Evolutionary conservation across 2,888 invertebrate genomes (phyloP), one percentile per base, ranked within the genome.

Genomic region (Yponomeuta plumbellus): DNA sequence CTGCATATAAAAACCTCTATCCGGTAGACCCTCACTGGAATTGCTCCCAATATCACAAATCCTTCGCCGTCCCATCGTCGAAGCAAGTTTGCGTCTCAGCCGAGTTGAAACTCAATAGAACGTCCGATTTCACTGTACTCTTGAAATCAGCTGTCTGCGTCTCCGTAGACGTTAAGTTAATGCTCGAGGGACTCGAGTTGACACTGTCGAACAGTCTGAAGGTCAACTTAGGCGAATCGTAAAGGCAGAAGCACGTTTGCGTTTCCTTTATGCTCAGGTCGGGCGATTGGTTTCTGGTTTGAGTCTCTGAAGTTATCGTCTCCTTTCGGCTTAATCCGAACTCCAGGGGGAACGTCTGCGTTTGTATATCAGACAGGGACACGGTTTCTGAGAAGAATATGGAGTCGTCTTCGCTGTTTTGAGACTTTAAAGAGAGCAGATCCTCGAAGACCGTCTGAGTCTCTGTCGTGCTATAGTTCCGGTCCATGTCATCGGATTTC

Each of bases 401-500:
- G 0, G 81, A 80, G 0, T 88, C 86, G 0, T 89, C 88, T 39
- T 87, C 88, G n/a, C 81, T 83, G 0, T 75, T 81, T 34, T 86
- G 85, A 0, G 87, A 85, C 72, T 84, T 88, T 0, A 88, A 62
- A 0, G 85, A 85, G 0, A 88, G 57, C 0, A 84, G 62, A 39
- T 89, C 86, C 71, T 88, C 89, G 11, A 85, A 87, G 0, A 81
- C 86, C 0, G 88, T 90, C 56, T 89, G 88, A 0, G 89, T 89
- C 1, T 88, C 66, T 11, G 65, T 66, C 13, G 67, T 66, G 21
- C 40, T 67, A 13, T 34, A 66, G 57, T 65, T 57, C 11, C 61
- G 66, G 11, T 66, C 86, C 34, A 85, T 88, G 13, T 88, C 87
- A 66, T 88, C 88, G 0, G 79, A 84, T 68, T 85, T 85, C 0